phyloP scores from a whole-genome alignment of 2,113 vertebrate species.

The Nymphicus hollandicus region DNA sequence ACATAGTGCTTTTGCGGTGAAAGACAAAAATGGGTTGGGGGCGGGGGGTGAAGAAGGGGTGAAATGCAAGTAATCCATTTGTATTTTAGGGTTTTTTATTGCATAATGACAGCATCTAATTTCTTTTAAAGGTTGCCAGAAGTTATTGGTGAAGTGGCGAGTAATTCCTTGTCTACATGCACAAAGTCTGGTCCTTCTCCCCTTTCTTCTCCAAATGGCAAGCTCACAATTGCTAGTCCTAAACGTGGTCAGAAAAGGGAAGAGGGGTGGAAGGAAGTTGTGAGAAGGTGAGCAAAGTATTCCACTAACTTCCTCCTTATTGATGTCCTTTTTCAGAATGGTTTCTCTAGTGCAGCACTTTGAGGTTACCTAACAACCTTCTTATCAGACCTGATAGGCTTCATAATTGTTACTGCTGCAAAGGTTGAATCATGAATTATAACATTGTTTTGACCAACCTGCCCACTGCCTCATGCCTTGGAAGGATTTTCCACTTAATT shows the following conservation, averaged over 20 bases:
- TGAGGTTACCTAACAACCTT: not conserved
- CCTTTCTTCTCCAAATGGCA: slow-evolving; percentile 91
- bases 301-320: not conserved
- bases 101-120: not conserved
- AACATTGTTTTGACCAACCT: not conserved
- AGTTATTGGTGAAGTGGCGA: slow-evolving; percentile 79
- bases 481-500: not conserved
- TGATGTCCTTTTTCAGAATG: not conserved
- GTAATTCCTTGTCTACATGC: slow-evolving; percentile 87
- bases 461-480: not conserved
- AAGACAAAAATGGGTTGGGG: not conserved
- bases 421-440: rapidly evolving
- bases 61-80: not conserved
- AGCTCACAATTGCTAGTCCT: slow-evolving; percentile 95
- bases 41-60: not conserved
- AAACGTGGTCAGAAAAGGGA: slow-evolving; percentile 97
- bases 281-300: slow-evolving; percentile 82
- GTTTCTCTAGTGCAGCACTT: not conserved
- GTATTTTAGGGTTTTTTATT: not conserved
- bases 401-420: rapidly evolving
- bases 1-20: rapidly evolving
- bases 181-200: slow-evolving; percentile 92
- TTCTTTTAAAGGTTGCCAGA: slow-evolving; percentile 81
- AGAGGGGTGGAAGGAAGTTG: slow-evolving; percentile 99
- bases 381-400: too few relatives aligned